Percentiles rank a stretch among this genome's conserved stretches.
Conservation (phyloP, 2,888 invertebrate species). For the Drosophila rellima region DNA sequence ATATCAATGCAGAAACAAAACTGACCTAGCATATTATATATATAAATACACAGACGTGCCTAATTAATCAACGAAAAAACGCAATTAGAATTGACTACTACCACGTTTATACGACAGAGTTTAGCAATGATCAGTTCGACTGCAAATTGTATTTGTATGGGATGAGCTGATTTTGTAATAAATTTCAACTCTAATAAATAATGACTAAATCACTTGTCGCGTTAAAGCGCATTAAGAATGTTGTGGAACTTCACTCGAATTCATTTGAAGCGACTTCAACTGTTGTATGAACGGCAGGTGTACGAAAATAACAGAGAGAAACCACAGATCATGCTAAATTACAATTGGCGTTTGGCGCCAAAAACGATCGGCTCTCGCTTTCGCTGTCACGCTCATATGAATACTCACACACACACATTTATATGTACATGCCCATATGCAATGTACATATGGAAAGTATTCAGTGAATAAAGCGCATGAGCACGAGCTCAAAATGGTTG, state of each 20-base stretch:
- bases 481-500: constrained; percentile 44
- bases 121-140: too few relatives aligned
- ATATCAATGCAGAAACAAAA: constrained; percentile 19
- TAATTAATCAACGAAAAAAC: constrained; percentile 14
- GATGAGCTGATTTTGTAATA: not conserved
- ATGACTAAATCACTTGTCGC: too few relatives aligned
- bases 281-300: constrained; percentile 8
- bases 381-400: constrained; percentile 25
- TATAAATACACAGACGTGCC: constrained; percentile 5
- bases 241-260: not conserved
- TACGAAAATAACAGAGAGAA: constrained; percentile 14
- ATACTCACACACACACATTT: not conserved
- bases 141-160: too few relatives aligned
- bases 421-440: constrained; percentile 3
- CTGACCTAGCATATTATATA: constrained; percentile 35
- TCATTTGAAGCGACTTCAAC: not conserved
- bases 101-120: not conserved
- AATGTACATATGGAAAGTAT: constrained; percentile 20
- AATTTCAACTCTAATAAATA: not conserved
- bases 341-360: constrained; percentile 51
- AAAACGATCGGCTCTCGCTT: constrained; percentile 46
- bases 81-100: constrained; percentile 16
- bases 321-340: constrained; percentile 25
- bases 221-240: not conserved
- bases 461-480: constrained; percentile 25